Evolutionary conservation across 2,113 vertebrate genomes (phyloP).

Genomic region (Sinocyclocheilus rhinocerous): DNA sequence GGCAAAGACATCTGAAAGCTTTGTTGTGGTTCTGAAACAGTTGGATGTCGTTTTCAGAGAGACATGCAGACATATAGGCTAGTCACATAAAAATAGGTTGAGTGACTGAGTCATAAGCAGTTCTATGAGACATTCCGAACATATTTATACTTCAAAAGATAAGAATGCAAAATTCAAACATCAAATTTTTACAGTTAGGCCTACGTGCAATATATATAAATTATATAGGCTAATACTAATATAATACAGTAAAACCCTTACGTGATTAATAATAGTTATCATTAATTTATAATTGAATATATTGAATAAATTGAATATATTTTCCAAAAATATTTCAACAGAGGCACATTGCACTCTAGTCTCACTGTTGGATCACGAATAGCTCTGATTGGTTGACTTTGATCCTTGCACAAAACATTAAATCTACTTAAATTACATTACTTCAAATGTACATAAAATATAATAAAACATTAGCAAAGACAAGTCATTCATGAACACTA

Average conservation of each 20-base stretch:
- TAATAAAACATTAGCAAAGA: too few species aligned
- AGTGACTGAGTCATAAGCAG: background rate
- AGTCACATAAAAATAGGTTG: background rate
- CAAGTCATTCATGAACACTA: background rate
- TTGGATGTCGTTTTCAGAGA: background rate
- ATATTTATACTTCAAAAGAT: background rate
- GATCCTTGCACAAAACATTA: background rate
- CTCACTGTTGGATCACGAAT: background rate
- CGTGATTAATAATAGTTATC: background rate
- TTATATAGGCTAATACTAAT: background rate
- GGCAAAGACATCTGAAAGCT: background rate
- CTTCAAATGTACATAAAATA: background rate
- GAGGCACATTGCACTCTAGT: background rate
- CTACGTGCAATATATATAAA: background rate
- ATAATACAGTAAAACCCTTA: background rate
- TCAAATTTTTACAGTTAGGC: background rate
- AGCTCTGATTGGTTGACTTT: background rate
- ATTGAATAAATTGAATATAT: background rate
- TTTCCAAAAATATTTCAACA: background rate
- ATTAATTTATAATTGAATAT: background rate
- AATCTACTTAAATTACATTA: background rate
- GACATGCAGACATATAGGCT: background rate
- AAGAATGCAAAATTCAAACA: background rate
- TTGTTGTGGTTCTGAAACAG: background rate
- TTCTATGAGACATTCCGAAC: background rate